Evolutionary conservation across 1,140 invertebrate species (phyloP), one percentile per base, ranked within the genome.

Genomic region (Parasteatoda tepidariorum): DNA sequence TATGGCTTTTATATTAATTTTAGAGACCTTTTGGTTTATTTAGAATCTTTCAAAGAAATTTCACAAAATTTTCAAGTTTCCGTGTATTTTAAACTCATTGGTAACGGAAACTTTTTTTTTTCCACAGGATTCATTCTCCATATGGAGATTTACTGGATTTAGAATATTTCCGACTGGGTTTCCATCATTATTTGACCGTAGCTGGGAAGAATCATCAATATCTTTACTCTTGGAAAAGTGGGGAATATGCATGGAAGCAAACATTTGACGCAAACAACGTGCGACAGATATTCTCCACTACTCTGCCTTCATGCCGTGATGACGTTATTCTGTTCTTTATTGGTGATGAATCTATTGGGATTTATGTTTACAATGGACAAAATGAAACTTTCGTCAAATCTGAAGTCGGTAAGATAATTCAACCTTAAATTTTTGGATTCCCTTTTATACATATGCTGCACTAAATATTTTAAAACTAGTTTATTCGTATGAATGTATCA

Each of bases 171-270:
- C 7, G 83, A 33, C 30, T 84, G 7, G 83, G 83, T 9, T 79
- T 84, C 59, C 33, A 78, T 30, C 83, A 84, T 55, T 84, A 78
- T 38, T 26, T 84, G 41, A 75, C 66, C 0, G 54, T 84, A 1
- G 54, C 57, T 18, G 68, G 38, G 3, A 38, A 9, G 7, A 71
- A 18, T 1, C 22, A 30, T 7, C 83, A 79, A 24, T 33, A 71
- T 26, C 67, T 84, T 2, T 84, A 71, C 22, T 34, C 55, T 4
- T 79, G 75, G 66, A 62, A 71, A 15, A 70, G 57, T n/a, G 67
- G 38, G 73, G 67, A 75, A 31, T 84, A 70, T 55, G 18, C 55
- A 15, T 30, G 33, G 34, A 59, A n/a, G 9, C 78, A 82, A 26
- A 61, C 18, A 7, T 62, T 73, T 31, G 30, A 54, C 3, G 38